Base-by-base conservation (phyloP, 2,797 vertebrate genomes). In the Tolypeutes matacus region DNA sequence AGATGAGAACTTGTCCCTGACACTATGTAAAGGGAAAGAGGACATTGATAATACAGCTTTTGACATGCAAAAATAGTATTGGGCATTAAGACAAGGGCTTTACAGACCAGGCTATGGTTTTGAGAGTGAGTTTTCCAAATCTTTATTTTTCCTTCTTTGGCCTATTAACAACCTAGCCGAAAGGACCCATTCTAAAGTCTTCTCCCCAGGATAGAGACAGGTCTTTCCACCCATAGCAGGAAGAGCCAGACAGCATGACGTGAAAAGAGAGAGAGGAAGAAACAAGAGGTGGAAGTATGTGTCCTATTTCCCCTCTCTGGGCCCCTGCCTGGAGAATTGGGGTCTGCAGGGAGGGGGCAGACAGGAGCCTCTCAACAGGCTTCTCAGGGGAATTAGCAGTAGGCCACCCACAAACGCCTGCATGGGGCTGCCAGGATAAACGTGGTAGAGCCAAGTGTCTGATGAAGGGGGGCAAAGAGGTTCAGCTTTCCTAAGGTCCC, bases 1-100 rank as follows among this genome's bases (percentile, higher is more conserved):
- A 92, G 49, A 18, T 89, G 29, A 85, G 29, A 96, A 64, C 39
- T 42, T 91, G 39, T 62, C 34, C n/a, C 49, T 91, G 34, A 58
- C 5, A 86, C 65, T 96, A 94, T 5, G 11, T 46, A 34, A 39
- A 94, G 7, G 82, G 42, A 49, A 73, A 13, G 10, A 84, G 2
- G 12, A 39, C 46, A 20, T 29, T 8, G 1, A 82, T 46, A 25
- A 39, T 3, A n/a, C 1, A 18, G 65, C 49, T 91, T 88, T 73
- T 25, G 15, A 58, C 70, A 60, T 13, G 13, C 36, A 76, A 51
- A 93, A 62, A 49, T 25, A 36, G 21, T 27, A 85, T 11, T 34
- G 29, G 20, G 12, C n/a, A 39, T 27, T 5, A 18, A 78, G 53
- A 15, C 2, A 21, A 91, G 49, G 29, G 14, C 1, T 4, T 42